Evolutionary conservation across 2,888 invertebrate genomes (phyloP), one percentile per base, ranked within the genome.

Genomic region (Leptogaster cylindrica): DNA sequence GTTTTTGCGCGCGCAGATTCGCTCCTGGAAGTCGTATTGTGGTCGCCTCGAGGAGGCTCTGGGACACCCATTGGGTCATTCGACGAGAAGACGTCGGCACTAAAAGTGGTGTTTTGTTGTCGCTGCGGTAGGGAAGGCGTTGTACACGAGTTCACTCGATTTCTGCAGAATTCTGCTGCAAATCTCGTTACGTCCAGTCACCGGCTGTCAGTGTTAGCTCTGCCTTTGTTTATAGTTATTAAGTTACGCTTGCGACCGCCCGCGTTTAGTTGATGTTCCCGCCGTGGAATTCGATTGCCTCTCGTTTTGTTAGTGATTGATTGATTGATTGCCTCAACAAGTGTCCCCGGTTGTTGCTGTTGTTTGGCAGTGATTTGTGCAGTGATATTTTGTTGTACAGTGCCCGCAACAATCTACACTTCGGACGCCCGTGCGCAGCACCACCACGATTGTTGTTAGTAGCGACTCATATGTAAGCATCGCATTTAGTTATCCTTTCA

Each of bases 61-160:
- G 10, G 12, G 10, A 36, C 4, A 27, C 64, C 66, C 66, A 66
- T 64, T 48, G 46, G 64, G 16, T 69, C 65, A 69, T 69, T 69
- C 69, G 69, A 31, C 69, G 69, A 52, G 50, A 20, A 69, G 67
- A 69, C 67, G 67, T 69, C 69, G 69, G 61, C 41, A 28, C 41
- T 51, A 39, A 36, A 67, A 52, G 50, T 55, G 28, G 66, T 64
- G 16, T 18, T 64, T 28, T 16, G 12, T 41, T 61, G 44, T 28
- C 10, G 41, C 16, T 44, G 16, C 23, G 16, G 25, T 51, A 16
- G 12, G 25, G 44, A 16, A 44, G 44, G 44, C 44, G 44, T 41
- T 16, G 20, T 25, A 12, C 25, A 25, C 25, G 48, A 48, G 48
- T 39, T 39, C 4, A 12, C 6, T 10, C 8, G 41, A 12, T 12